Evolutionary conservation across 2,888 invertebrate genomes (phyloP), one percentile per base, ranked within the genome.

Genomic region (Dinocampus coccinellae): DNA sequence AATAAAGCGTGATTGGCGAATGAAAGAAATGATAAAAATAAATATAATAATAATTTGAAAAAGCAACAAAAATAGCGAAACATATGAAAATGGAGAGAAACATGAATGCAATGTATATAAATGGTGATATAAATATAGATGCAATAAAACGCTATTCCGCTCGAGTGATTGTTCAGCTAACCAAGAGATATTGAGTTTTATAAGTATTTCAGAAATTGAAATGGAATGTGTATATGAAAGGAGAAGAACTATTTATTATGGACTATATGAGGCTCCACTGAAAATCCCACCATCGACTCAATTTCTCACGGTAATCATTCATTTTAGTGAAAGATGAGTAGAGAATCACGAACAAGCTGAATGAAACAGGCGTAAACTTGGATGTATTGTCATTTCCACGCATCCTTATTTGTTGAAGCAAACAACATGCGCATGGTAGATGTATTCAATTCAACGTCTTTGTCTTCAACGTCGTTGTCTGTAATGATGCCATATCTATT

Each of bases 61-160:
- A 3, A 10, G 11, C 13, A 58, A 58, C 9, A 58, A 29, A 33
- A 20, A 29, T 2, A 29, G 11, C 13, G 29, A 58, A 24, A 58
- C n/a, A 33, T 7, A 29, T 2, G 13, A 58, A 20, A 24, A 58
- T 9, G 11, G 0, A 0, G n/a, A 58, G 20, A 33, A 4, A 36
- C 11, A 60, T 10, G 20, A 60, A 13, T 34, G 22, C 33, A n/a
- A 60, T n/a, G 29, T 34, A 20, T n/a, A 34, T 16, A 34, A 60
- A 60, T 58, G 33, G 13, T 58, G 33, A 58, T 29, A 58, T 58
- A 58, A 58, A 58, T 60, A 60, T 60, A 60, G 29, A 60, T 60
- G 20, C 16, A 34, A 60, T 60, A 29, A 29, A 20, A 60, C 29
- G 26, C 29, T 60, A 34, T 60, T 60, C 16, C 36, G 36, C 60